A percentile compares a stretch with the other conserved stretches of the same genome.
These are phyloP conservation scores for Ranitomeya imitator DNA, from an alignment of 2,113 vertebrate species.

Conservation along the genomic window DNA sequence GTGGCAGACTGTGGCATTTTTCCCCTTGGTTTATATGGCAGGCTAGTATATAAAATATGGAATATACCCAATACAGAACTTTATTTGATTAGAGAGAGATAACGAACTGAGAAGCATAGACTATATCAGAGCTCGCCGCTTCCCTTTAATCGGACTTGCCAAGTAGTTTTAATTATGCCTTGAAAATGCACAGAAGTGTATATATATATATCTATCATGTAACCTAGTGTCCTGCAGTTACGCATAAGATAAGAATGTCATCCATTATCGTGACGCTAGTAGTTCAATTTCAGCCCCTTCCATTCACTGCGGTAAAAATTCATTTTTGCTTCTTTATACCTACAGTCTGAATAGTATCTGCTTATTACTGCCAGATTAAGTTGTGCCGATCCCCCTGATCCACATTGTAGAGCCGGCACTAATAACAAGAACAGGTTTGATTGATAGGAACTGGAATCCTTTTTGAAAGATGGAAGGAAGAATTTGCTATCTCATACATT, in stretches of 20 bases:
- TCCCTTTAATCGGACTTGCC: background rate
- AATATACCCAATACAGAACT: background rate
- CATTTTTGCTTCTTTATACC: background rate
- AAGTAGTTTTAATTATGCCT: conserved; percentile 8
- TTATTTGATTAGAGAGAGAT: background rate
- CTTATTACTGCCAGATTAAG: background rate
- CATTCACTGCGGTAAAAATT: conserved; percentile 1
- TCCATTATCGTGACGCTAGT: background rate
- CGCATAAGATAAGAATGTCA: background rate
- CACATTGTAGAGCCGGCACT: background rate
- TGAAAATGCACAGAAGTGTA: background rate
- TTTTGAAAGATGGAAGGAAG: conserved; percentile 12
- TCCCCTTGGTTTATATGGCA: too few species aligned
- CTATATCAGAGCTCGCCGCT: background rate
- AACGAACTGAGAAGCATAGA: background rate
- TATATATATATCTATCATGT: conserved; percentile 12
- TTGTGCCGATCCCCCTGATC: background rate
- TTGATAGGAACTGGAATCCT: background rate
- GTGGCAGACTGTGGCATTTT: too few species aligned
- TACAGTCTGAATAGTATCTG: background rate
- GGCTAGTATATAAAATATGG: too few species aligned
- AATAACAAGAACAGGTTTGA: background rate
- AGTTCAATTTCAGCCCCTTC: background rate
- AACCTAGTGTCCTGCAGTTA: background rate
- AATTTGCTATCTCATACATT: background rate